Evolutionary conservation across 2,888 invertebrate species (phyloP), one percentile per base, ranked within the genome.

Genomic region (Hetaerina titia): DNA sequence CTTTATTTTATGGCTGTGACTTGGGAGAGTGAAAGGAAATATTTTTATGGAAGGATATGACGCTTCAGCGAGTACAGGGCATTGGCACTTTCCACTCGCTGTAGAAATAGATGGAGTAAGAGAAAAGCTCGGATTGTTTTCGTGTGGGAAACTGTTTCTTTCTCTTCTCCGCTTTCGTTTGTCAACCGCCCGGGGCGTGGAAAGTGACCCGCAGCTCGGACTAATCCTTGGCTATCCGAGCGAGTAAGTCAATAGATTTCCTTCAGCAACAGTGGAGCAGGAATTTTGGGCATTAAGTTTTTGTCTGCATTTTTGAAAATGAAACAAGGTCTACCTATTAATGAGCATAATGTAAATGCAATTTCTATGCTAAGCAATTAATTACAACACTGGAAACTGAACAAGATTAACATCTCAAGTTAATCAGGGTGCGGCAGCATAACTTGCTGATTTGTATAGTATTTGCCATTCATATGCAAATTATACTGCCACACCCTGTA

Each of bases 191-290:
- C 13, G 45, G 17, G 90, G 90, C 64, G 90, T 31, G 25, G 90
- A 90, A 90, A 90, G 90, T 63, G 64, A 69, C 69, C 69, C 69
- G 69, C 22, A 19, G 69, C 8, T n/a, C 69, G 69, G n/a, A 69
- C 19, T n/a, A n/a, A 69, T 0, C n/a, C 69, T 5, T n/a, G 69
- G 69, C 69, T 22, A 69, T 22, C 5, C n/a, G 19, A n/a, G 69
- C n/a, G 8, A 9, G n/a, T n/a, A n/a, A 19, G 69, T 69, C 69
- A 6, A 69, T n/a, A 69, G 69, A 8, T n/a, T 22, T 7, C 5
- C n/a, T 22, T 7, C 69, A 19, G 22, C 69, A 1, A n/a, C n/a
- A n/a, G 69, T 22, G 60, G 17, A 4, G n/a, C 19, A 22, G 69
- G 69, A 69, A 69, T 69, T 69, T 69, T 69, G 8, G 69, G 69